These are phyloP conservation scores for Melanophora roralis DNA, from an alignment of 2,888 invertebrate genomes.

Conservation along the genomic window DNA sequence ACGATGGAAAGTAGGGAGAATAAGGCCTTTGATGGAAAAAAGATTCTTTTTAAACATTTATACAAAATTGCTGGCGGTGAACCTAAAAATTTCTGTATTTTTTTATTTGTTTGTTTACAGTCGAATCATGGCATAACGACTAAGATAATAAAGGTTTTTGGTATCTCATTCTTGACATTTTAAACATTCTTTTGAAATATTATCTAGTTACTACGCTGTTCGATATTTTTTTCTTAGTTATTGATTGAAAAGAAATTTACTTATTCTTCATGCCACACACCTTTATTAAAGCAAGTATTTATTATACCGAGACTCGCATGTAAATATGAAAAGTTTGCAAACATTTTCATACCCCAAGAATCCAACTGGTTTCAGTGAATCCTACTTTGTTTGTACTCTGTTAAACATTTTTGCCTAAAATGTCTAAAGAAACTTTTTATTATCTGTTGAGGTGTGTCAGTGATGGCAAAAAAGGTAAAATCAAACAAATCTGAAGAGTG, in stretches of 20 bases:
- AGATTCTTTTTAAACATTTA: constrained; percentile 3
- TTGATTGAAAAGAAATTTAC: no score
- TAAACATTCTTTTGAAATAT: no score
- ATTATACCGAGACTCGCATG: no score
- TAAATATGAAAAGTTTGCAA: no score
- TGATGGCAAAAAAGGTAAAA: neutral
- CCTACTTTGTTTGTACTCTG: neutral
- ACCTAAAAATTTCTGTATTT: neutral
- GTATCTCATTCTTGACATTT: no score
- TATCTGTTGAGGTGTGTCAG: neutral
- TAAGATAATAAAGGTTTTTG: no score
- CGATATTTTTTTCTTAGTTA: neutral
- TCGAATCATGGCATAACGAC: no score
- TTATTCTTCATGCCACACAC: no score
- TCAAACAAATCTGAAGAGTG: neutral
- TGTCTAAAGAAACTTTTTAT: neutral
- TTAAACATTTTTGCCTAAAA: neutral
- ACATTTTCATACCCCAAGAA: no score
- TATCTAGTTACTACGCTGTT: no score
- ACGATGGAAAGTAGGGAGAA: neutral
- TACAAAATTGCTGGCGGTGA: neutral
- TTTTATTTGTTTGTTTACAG: no score
- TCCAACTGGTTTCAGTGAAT: neutral
- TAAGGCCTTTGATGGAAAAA: neutral
- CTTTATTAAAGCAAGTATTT: no score